Percentiles rank a stretch among this genome's conserved stretches.
These are phyloP conservation scores for Sinocyclocheilus grahami DNA, from an alignment of 2,113 vertebrate genomes.

Conservation along the genomic window DNA sequence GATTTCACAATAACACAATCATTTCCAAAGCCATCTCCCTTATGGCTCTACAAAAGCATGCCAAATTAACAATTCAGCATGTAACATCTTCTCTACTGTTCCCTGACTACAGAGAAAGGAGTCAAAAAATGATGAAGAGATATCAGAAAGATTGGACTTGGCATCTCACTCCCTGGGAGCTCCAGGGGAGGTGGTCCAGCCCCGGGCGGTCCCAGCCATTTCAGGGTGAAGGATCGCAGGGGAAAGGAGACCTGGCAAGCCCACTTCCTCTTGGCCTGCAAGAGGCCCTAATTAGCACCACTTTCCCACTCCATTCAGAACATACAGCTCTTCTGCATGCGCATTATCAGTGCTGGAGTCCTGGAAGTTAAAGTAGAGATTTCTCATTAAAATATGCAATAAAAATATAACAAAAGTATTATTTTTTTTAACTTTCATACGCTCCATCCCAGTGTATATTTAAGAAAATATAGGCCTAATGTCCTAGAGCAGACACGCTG, in stretches of 20 bases:
- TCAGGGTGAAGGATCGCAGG: constrained; percentile 83
- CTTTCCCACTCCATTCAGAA: constrained; percentile 56
- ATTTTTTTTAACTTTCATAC: not conserved
- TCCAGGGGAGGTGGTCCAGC: constrained; percentile 60
- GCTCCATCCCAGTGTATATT: constrained; percentile 20
- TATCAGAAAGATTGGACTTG: constrained; percentile 85
- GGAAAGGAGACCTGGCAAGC: constrained; percentile 87
- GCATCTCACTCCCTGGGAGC: constrained; percentile 80
- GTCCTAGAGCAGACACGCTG: not conserved
- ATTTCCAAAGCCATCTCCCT: not conserved
- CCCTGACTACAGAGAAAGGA: constrained; percentile 2
- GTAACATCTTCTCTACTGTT: constrained; percentile 62
- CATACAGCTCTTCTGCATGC: constrained; percentile 35
- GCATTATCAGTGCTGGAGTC: not conserved
- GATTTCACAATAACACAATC: not conserved
- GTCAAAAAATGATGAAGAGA: constrained; percentile 71
- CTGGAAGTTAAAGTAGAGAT: not conserved
- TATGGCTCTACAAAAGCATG: constrained; percentile 43
- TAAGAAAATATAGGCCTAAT: not conserved
- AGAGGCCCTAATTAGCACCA: constrained; percentile 82
- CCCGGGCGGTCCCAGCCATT: constrained; percentile 74
- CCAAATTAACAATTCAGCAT: constrained; percentile 79
- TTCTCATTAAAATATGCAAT: not conserved
- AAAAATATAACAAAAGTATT: not conserved
- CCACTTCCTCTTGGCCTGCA: constrained; percentile 83